Percentiles rank a stretch among this genome's conserved stretches.
Conservation (phyloP, 1,140 invertebrate species). For the Papilio helenus region DNA sequence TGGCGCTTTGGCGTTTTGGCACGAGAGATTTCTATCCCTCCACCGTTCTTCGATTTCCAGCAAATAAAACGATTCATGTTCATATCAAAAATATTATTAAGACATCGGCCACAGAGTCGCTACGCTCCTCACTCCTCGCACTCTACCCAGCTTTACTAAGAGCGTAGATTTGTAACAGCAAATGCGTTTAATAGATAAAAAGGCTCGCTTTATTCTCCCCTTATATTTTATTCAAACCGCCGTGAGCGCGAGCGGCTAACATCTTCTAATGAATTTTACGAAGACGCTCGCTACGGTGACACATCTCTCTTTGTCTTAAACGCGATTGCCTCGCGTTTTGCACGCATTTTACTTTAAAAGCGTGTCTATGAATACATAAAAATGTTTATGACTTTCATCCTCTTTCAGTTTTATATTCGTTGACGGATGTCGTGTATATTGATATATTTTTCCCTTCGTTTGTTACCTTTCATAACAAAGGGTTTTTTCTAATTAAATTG, state of each 20-base stretch:
- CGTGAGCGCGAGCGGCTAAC: constrained; percentile 58
- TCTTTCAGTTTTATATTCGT: not conserved
- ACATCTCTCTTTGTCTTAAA: constrained; percentile 46
- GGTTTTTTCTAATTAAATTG: not conserved
- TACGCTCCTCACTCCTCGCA: not conserved
- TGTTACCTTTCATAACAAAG: not conserved
- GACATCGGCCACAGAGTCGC: not conserved
- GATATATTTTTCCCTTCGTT: not conserved
- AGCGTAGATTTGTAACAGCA: constrained; percentile 73
- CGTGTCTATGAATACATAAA: constrained; percentile 37
- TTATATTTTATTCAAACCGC: constrained; percentile 76
- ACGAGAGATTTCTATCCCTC: too few species aligned
- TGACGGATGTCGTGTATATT: not conserved
- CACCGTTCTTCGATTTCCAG: too few species aligned
- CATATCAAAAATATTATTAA: not conserved
- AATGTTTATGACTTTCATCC: constrained; percentile 26
- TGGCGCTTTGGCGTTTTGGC: too few species aligned
- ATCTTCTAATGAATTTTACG: constrained; percentile 70
- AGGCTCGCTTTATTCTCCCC: constrained; percentile 66
- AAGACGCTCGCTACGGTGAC: constrained; percentile 53
- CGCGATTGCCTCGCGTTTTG: constrained; percentile 33
- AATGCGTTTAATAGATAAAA: constrained; percentile 81
- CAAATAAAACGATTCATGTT: too few species aligned
- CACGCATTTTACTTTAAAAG: constrained; percentile 36
- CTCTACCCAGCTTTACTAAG: constrained; percentile 39